phyloP scores from a whole-genome alignment of 2,888 invertebrate genomes.

The Ophion obscuratus region DNA sequence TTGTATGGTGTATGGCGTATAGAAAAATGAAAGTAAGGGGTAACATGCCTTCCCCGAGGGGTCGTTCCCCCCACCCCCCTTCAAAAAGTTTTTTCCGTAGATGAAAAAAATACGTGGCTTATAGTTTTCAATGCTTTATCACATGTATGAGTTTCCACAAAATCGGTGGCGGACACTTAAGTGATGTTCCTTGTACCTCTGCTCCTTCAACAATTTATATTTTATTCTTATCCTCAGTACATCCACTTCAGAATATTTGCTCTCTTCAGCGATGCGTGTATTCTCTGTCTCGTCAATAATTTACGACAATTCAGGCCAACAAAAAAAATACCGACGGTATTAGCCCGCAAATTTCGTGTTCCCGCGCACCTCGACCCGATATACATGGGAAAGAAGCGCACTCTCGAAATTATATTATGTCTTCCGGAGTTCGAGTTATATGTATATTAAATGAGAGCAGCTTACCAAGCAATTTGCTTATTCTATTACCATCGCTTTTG shows the following conservation, averaged over 20 bases:
- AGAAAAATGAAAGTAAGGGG: too few relatives aligned
- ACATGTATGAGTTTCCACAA: too few relatives aligned
- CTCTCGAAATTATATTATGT: conserved; percentile 40
- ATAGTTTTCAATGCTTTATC: too few relatives aligned
- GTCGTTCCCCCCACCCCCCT: too few relatives aligned
- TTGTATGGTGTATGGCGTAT: too few relatives aligned
- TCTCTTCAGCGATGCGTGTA: neutral
- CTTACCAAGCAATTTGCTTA: conserved; percentile 59
- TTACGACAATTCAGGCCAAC: neutral
- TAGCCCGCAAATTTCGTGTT: neutral
- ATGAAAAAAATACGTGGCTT: too few relatives aligned
- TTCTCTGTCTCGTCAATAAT: neutral
- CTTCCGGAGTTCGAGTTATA: conserved; percentile 25
- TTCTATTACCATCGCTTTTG: conserved; percentile 59
- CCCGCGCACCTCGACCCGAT: neutral
- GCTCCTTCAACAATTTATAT: neutral
- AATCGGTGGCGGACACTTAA: too few relatives aligned
- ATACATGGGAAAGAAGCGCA: conserved; percentile 9
- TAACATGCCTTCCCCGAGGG: too few relatives aligned
- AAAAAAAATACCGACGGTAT: neutral
- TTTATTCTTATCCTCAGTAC: too few relatives aligned
- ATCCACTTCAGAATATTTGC: neutral
- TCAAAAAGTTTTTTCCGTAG: too few relatives aligned
- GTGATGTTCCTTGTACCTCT: too few relatives aligned
- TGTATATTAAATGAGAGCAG: conserved; percentile 58